A percentile compares a stretch with the other conserved stretches of the same genome.
phyloP scores from a whole-genome alignment of 2,888 invertebrate species.

The Pyrocoelia pectoralis region DNA sequence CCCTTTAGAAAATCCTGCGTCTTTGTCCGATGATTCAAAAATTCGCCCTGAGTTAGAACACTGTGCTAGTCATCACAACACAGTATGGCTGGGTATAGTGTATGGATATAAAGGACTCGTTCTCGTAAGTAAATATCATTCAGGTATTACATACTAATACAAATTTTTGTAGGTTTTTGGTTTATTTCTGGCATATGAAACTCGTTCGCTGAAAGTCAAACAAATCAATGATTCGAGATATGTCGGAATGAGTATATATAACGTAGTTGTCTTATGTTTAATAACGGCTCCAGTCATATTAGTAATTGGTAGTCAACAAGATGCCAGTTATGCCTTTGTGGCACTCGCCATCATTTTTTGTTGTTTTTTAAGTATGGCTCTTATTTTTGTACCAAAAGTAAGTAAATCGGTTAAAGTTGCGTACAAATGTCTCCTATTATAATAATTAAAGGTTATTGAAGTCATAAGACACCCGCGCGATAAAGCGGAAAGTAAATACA shows the following conservation, averaged over 20 bases:
- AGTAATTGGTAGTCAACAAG: slow-evolving; percentile 97
- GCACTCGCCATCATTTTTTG: slow-evolving; percentile 97
- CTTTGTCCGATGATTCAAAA: slow-evolving; percentile 91
- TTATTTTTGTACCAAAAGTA: slow-evolving; percentile 98
- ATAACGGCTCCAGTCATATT: slow-evolving; percentile 98
- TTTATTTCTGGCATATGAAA: slow-evolving; percentile 97
- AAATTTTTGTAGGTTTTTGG: slow-evolving; percentile 77
- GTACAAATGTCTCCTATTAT: background rate
- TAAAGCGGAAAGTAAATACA: slow-evolving; percentile 87
- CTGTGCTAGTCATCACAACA: slow-evolving; percentile 93
- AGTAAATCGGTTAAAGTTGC: slow-evolving; percentile 39
- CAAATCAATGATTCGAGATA: slow-evolving; percentile 98
- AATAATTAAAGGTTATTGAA: slow-evolving; percentile 76
- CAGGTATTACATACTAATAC: background rate
- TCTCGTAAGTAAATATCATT: slow-evolving; percentile 60
- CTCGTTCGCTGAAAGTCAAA: slow-evolving; percentile 94
- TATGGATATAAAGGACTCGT: slow-evolving; percentile 98
- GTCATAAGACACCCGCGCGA: slow-evolving; percentile 89
- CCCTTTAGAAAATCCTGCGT: slow-evolving; percentile 82
- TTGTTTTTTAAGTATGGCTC: slow-evolving; percentile 97
- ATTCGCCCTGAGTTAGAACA: slow-evolving; percentile 95
- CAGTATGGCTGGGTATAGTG: slow-evolving; percentile 94
- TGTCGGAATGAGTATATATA: slow-evolving; percentile 99
- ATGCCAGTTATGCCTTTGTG: slow-evolving; percentile 97
- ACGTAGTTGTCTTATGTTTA: slow-evolving; percentile 96